phyloP scores from a whole-genome alignment of 1,140 invertebrate species.

The Heliconius nattereri region DNA sequence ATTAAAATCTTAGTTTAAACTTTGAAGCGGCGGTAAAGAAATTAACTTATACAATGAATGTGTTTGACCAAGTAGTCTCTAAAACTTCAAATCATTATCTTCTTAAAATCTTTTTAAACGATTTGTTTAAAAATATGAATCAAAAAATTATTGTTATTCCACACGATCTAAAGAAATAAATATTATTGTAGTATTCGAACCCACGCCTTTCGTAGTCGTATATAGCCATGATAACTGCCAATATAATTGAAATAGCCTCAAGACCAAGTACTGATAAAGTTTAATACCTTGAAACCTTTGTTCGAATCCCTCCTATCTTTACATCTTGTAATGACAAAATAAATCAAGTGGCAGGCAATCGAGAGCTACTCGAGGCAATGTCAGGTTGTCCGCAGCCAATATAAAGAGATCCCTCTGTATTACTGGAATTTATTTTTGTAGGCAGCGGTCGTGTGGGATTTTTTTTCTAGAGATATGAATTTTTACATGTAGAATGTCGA shows the following conservation, averaged over 20 bases:
- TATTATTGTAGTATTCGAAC: no score
- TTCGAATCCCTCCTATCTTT: slow-evolving; percentile 18
- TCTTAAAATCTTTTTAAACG: no score
- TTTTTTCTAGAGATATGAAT: neutral
- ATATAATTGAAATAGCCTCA: neutral
- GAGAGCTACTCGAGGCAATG: slow-evolving; percentile 22
- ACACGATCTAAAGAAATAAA: no score
- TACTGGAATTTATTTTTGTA: slow-evolving; percentile 19
- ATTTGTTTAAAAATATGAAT: no score
- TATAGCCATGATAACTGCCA: neutral
- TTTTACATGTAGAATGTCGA: no score
- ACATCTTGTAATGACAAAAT: slow-evolving; percentile 32
- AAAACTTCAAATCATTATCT: no score
- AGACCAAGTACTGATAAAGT: neutral
- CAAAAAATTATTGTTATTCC: no score
- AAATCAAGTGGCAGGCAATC: slow-evolving; percentile 33
- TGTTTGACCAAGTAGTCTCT: neutral
- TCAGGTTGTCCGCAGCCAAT: slow-evolving; percentile 31
- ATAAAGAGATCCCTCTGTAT: slow-evolving; percentile 23
- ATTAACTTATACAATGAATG: neutral
- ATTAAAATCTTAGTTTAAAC: neutral
- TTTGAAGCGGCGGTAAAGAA: neutral
- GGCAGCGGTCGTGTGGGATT: neutral
- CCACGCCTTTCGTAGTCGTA: neutral
- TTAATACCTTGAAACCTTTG: neutral